Percentiles rank a stretch among this genome's conserved stretches.
Evolutionary conservation across 2,113 vertebrate genomes (phyloP).

Genomic region (Rana temporaria): DNA sequence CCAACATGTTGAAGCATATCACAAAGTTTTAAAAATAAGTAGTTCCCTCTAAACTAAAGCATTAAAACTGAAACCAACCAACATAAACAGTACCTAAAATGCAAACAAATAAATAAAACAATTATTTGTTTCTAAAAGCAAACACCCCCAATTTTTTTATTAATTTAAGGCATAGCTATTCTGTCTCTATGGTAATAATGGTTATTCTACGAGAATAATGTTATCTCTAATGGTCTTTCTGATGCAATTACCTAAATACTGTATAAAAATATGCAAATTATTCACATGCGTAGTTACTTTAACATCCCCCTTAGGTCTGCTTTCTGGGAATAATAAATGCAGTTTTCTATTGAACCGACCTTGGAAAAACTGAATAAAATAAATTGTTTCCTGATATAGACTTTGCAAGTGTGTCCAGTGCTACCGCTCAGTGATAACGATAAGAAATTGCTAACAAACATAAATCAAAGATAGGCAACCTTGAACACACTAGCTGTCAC

Average conservation of each 20-base stretch:
- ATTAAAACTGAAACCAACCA: too few species aligned
- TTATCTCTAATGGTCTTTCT: not conserved
- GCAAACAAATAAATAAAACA: too few species aligned
- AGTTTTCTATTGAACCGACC: conserved; percentile 15
- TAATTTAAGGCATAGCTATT: too few species aligned
- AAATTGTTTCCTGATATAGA: conserved; percentile 20
- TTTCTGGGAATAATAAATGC: not conserved
- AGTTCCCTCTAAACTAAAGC: too few species aligned
- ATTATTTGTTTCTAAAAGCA: too few species aligned
- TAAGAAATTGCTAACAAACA: conserved; percentile 22
- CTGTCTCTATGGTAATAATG: too few species aligned
- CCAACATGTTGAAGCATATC: too few species aligned
- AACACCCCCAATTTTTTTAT: too few species aligned
- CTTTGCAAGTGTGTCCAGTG: not conserved
- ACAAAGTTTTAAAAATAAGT: too few species aligned
- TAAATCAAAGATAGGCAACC: conserved; percentile 23
- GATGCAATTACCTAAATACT: not conserved
- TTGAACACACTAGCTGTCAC: not conserved
- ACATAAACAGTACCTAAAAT: too few species aligned
- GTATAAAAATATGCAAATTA: not conserved
- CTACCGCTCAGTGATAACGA: conserved; percentile 10
- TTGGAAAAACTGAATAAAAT: conserved; percentile 22
- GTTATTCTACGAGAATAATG: too few species aligned
- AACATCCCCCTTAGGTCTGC: not conserved
- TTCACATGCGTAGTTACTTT: not conserved